These are phyloP conservation scores for Philereme transversata DNA, from an alignment of 2,888 invertebrate genomes.

Conservation along the genomic window DNA sequence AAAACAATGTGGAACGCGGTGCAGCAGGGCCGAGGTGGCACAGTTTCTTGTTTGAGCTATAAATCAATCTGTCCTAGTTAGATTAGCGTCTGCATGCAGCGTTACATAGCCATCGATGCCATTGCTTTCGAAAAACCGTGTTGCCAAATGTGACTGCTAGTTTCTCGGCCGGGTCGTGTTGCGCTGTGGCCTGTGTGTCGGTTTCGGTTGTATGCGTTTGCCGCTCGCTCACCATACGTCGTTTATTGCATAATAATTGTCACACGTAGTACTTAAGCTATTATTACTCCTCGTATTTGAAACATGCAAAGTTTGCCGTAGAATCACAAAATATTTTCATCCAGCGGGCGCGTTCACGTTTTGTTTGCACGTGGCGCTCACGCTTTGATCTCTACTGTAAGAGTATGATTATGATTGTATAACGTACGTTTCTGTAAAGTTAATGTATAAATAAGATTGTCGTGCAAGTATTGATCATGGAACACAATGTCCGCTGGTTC, in stretches of 20 bases:
- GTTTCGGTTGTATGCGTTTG: conserved; percentile 40
- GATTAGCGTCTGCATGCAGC: conserved; percentile 68
- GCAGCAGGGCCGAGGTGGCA: conserved; percentile 77
- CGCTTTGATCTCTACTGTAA: conserved; percentile 39
- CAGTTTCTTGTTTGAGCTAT: conserved; percentile 77
- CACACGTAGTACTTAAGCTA: conserved; percentile 44
- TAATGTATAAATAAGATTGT: conserved; percentile 19
- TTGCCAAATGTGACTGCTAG: conserved; percentile 68
- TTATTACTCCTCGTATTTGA: conserved; percentile 70
- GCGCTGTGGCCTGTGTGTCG: conserved; percentile 46
- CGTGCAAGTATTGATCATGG: conserved; percentile 32
- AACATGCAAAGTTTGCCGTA: conserved; percentile 62
- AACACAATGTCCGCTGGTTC: conserved; percentile 55
- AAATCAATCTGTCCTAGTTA: conserved; percentile 79
- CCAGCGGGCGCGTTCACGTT: conserved; percentile 39
- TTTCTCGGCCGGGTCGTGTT: conserved; percentile 47
- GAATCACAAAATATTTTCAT: conserved; percentile 56
- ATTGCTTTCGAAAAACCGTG: conserved; percentile 69
- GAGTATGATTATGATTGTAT: conserved; percentile 32
- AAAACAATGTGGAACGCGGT: conserved; percentile 71
- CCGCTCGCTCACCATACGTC: conserved; percentile 36
- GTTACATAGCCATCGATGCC: conserved; percentile 62
- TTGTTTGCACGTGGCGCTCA: conserved; percentile 37
- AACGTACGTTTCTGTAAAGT: conserved; percentile 20
- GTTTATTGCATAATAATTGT: conserved; percentile 35